These are phyloP conservation scores for Meloidogyne floridensis DNA, from an alignment of 1,140 invertebrate genomes.

Conservation along the genomic window DNA sequence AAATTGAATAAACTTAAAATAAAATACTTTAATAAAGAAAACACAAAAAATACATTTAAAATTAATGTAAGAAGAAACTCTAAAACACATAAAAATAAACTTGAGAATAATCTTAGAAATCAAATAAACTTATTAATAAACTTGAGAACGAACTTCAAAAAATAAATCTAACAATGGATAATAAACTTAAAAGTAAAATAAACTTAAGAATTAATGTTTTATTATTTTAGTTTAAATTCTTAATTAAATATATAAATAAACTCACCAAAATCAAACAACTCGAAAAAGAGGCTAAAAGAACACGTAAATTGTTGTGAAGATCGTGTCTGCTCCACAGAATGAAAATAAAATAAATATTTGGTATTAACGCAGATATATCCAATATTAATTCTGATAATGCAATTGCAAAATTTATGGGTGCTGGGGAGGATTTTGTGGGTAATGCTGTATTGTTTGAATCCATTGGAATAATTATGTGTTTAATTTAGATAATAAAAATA, in stretches of 20 bases:
- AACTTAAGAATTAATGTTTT: no score
- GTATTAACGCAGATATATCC: constrained; percentile 20
- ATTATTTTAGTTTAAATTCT: background rate
- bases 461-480: background rate
- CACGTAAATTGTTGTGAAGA: constrained; percentile 35
- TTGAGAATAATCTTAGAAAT: no score
- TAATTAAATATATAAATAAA: constrained; percentile 3
- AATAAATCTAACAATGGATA: no score
- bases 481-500: no score
- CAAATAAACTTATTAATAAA: no score
- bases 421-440: background rate
- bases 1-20: background rate
- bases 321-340: constrained; percentile 25
- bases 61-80: no score
- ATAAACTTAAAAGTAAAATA: no score
- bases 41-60: no score
- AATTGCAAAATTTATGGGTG: constrained; percentile 30
- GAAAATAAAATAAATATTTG: constrained; percentile 33
- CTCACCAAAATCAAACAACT: constrained; percentile 11
- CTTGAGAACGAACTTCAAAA: no score
- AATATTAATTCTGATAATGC: constrained; percentile 26
- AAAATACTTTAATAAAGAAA: no score
- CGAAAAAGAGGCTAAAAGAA: constrained; percentile 28
- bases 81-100: no score
- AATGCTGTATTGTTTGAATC: background rate